Conservation (phyloP, 2,888 invertebrate species). For the Plagodis dolabraria region DNA sequence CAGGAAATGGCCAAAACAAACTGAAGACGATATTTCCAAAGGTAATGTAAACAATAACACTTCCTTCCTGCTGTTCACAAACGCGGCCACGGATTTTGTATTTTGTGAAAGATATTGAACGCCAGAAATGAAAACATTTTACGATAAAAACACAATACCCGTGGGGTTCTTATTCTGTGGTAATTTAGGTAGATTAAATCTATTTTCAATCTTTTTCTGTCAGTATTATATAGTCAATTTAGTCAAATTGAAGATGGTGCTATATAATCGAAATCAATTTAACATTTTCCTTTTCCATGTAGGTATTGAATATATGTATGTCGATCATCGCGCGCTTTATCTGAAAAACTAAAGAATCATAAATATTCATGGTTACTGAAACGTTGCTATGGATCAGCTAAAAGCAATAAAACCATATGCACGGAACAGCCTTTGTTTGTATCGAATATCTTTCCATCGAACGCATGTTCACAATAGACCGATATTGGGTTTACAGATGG, state of each 20-base stretch:
- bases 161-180: no score
- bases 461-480: conserved; percentile 65
- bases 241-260: no score
- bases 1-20: not conserved
- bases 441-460: conserved; percentile 67
- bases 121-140: not conserved
- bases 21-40: not conserved
- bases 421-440: conserved; percentile 70
- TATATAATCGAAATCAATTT: no score
- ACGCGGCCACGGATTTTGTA: conserved; percentile 10
- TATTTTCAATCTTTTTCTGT: no score
- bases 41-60: conserved; percentile 18
- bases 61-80: conserved; percentile 6
- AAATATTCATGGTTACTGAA: conserved; percentile 26
- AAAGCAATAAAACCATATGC: conserved; percentile 64
- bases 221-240: no score
- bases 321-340: not conserved
- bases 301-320: no score
- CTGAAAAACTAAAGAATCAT: conserved; percentile 8
- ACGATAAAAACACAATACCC: no score
- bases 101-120: not conserved
- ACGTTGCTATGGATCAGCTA: conserved; percentile 24
- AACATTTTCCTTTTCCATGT: no score
- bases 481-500: conserved; percentile 66
- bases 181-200: no score